phyloP scores from a whole-genome alignment of 37 sponge, comb jelly and placozoan species.

The Petrosia ficiformis region DNA sequence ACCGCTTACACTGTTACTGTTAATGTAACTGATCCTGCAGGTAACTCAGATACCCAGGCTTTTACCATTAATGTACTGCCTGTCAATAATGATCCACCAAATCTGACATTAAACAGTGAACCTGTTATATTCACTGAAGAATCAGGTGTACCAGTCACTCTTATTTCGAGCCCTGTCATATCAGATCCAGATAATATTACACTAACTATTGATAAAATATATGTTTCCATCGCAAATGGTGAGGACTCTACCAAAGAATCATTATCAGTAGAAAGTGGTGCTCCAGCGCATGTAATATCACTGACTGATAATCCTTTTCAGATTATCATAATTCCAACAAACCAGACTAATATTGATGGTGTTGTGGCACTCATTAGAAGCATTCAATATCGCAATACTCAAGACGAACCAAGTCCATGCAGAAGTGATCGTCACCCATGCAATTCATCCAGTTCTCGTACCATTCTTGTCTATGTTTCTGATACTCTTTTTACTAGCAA shows the following conservation, averaged over 20 bases:
- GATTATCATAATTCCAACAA: constrained; percentile 16
- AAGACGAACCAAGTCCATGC: constrained; percentile 49
- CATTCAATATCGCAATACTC: constrained; percentile 51
- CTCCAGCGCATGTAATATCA: neutral
- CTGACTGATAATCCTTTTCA: neutral
- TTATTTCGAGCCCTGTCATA: constrained; percentile 35
- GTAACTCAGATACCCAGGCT: constrained; percentile 20
- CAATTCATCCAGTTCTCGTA: constrained; percentile 26
- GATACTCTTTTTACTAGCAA: constrained; percentile 47
- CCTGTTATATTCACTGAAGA: constrained; percentile 41
- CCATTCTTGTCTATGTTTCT: constrained; percentile 38
- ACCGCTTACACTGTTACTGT: constrained; percentile 23
- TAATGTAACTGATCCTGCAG: constrained; percentile 44
- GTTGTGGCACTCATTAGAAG: constrained; percentile 22
- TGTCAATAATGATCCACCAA: constrained; percentile 66
- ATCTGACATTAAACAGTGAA: constrained; percentile 53
- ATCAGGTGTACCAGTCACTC: constrained; percentile 23
- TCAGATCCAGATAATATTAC: constrained; percentile 55
- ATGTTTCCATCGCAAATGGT: constrained; percentile 21
- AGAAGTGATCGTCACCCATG: constrained; percentile 26
- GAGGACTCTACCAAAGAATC: constrained; percentile 14
- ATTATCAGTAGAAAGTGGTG: constrained; percentile 7
- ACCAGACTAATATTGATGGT: constrained; percentile 9
- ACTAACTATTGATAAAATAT: constrained; percentile 20
- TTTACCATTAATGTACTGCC: constrained; percentile 38